Evolutionary conservation across 2,888 invertebrate genomes (phyloP), one percentile per base, ranked within the genome.

Genomic region (Dyspetes luteomarginatus): DNA sequence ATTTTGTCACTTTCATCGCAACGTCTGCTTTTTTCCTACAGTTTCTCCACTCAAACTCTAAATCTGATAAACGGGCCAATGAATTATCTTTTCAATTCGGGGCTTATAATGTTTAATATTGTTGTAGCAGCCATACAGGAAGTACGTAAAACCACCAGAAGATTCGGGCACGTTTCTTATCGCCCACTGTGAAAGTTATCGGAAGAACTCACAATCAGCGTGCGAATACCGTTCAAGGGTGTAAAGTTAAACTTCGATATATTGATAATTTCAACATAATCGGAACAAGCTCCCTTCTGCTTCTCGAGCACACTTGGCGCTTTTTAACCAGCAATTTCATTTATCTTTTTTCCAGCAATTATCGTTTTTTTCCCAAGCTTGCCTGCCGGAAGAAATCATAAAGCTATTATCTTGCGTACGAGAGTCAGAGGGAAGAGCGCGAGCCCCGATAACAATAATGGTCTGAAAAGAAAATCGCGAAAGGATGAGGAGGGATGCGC

Each of bases 131-230:
- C 76, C 48, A 71, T 45, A 43, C 52, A 55, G 26, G 76, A 45
- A 55, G 52, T 76, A 73, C 56, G 74, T 9, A 65, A 78, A 71
- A 62, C 69, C 55, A 67, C 68, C 76, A 55, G 65, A 71, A n/a
- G n/a, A n/a, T n/a, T n/a, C n/a, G n/a, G n/a, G n/a, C n/a, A 68
- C 67, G 65, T 56, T 68, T 82, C 72, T 83, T 83, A 81, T 79
- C 82, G 75, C 71, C 55, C 64, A 4, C 4, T 45, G 24, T n/a
- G 52, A 52, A 78, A 78, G 64, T 74, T 78, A 30, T 52, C 19
- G 50, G 52, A 73, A 68, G 50, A 69, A 48, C 17, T 15, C 17
- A 19, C 50, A 28, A 30, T 3, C 41, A 58, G 65, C 48, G 69
- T 52, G 45, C 73, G 64, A 65, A 74, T 65, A 78, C 65, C 12